Evolutionary conservation across 2,888 invertebrate species (phyloP).

Genomic region (Tachina lurida): DNA sequence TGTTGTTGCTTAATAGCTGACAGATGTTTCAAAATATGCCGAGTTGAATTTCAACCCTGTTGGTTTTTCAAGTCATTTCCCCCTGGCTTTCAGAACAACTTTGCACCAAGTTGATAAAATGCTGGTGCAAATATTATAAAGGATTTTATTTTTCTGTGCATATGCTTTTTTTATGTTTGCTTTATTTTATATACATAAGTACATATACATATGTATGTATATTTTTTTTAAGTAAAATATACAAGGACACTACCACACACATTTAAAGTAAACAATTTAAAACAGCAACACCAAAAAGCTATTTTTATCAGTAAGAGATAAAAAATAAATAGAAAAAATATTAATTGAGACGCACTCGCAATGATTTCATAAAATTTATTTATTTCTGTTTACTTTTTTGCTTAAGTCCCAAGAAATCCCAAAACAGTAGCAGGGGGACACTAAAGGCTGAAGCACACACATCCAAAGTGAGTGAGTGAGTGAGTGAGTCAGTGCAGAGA

Average conservation of each 20-base stretch:
- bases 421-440: background rate
- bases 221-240: conserved; percentile 36
- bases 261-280: conserved; percentile 60
- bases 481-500: no score
- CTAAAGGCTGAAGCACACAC: background rate
- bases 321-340: conserved; percentile 31
- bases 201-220: no score
- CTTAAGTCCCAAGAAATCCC: background rate
- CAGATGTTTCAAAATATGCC: conserved; percentile 77
- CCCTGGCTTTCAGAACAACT: conserved; percentile 46
- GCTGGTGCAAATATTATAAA: conserved; percentile 68
- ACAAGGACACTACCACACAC: conserved; percentile 67
- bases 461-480: background rate
- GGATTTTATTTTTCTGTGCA: conserved; percentile 47
- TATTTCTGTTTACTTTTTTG: conserved; percentile 10
- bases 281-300: conserved; percentile 40
- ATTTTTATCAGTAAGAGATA: conserved; percentile 63
- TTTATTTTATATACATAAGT: conserved; percentile 3
- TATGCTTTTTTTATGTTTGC: conserved; percentile 56
- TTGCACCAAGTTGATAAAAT: conserved; percentile 48
- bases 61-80: conserved; percentile 55
- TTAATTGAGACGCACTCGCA: conserved; percentile 24
- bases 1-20: conserved; percentile 77
- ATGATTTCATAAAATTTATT: conserved; percentile 26
- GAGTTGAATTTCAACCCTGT: conserved; percentile 67